Evolutionary conservation across 2,888 invertebrate species (phyloP).

Genomic region (Orthosia cruda): DNA sequence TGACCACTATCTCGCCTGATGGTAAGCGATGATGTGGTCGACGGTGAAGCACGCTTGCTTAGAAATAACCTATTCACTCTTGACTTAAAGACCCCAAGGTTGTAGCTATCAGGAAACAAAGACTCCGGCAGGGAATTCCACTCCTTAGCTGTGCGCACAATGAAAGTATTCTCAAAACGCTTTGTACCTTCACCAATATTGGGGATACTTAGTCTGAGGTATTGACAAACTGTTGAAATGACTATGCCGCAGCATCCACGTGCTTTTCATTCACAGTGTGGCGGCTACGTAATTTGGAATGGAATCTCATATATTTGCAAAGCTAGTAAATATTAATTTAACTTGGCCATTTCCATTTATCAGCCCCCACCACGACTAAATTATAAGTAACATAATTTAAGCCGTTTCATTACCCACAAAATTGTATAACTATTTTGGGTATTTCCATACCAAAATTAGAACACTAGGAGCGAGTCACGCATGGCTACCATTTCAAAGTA

Average conservation of each 20-base stretch:
- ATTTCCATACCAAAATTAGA: background rate
- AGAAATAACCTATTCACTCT: too few relatives aligned
- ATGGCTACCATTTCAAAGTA: constrained; percentile 4
- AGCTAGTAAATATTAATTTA: background rate
- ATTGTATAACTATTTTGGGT: background rate
- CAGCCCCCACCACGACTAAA: background rate
- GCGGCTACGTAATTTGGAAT: too few relatives aligned
- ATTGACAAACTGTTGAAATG: background rate
- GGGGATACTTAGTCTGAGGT: too few relatives aligned
- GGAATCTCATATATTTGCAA: background rate
- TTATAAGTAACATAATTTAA: background rate
- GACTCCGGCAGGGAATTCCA: too few relatives aligned
- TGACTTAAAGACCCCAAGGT: too few relatives aligned
- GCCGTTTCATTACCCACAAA: background rate
- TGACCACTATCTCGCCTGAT: too few relatives aligned
- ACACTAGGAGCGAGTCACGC: constrained; percentile 28
- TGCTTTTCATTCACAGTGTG: background rate
- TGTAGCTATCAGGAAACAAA: too few relatives aligned
- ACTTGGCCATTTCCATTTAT: background rate
- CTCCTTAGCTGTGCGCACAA: too few relatives aligned
- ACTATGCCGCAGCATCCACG: background rate
- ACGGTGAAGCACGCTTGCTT: too few relatives aligned
- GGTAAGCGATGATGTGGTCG: too few relatives aligned
- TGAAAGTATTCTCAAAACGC: too few relatives aligned
- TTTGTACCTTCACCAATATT: too few relatives aligned